These are phyloP conservation scores for Cyphomyrmex costatus DNA, from an alignment of 1,140 invertebrate genomes.

Conservation along the genomic window DNA sequence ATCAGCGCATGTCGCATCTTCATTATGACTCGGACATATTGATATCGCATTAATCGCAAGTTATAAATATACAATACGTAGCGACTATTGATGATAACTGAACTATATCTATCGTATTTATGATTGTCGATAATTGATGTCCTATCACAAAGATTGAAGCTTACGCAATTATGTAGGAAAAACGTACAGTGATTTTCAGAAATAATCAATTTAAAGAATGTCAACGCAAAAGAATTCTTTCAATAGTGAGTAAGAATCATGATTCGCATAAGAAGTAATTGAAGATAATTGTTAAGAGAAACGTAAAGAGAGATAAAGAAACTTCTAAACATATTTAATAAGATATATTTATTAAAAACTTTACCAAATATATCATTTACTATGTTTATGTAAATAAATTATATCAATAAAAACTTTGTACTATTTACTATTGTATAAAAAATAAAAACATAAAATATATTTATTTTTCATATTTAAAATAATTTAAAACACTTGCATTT, in stretches of 20 bases:
- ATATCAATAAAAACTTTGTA: too few relatives aligned
- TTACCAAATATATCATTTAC: too few relatives aligned
- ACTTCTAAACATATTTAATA: neutral
- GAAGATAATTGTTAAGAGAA: neutral
- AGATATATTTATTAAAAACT: too few relatives aligned
- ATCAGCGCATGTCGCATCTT: neutral
- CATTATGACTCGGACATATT: conserved; percentile 43
- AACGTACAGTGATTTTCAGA: neutral
- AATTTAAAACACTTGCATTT: too few relatives aligned
- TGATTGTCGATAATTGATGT: conserved; percentile 59
- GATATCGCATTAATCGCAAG: conserved; percentile 56
- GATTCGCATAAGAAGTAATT: neutral
- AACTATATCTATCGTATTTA: conserved; percentile 59
- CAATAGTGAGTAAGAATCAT: neutral
- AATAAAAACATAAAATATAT: too few relatives aligned
- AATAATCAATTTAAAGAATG: conserved; percentile 10
- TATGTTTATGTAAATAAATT: too few relatives aligned
- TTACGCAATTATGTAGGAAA: conserved; percentile 23
- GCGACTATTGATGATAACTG: conserved; percentile 19
- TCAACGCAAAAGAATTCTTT: neutral
- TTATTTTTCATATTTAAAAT: too few relatives aligned
- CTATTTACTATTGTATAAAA: too few relatives aligned
- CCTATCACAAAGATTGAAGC: neutral
- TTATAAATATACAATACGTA: conserved; percentile 57
- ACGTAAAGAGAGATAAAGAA: neutral